Percentiles rank a stretch among this genome's conserved stretches.
These are phyloP conservation scores for Ploceus nigricollis DNA, from an alignment of 2,113 vertebrate genomes.

Conservation along the genomic window DNA sequence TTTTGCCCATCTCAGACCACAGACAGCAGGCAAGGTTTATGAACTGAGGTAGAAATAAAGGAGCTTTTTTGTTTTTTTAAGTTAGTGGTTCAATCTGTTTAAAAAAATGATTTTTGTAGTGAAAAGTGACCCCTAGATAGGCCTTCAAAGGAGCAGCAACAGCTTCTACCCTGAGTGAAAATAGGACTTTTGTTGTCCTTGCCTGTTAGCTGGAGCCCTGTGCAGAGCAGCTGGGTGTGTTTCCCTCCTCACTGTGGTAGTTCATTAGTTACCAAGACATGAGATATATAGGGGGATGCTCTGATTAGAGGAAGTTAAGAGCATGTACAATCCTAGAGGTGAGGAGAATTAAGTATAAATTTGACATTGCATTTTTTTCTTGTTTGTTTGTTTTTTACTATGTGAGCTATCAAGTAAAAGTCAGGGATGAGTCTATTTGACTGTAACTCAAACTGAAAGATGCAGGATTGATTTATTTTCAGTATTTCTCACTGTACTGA, in stretches of 20 bases:
- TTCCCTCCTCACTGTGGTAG: background rate
- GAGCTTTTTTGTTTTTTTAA: background rate
- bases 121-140: background rate
- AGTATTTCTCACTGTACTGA: background rate
- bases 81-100: background rate
- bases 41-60: background rate
- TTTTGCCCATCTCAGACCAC: background rate
- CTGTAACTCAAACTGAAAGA: background rate
- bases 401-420: background rate
- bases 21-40: background rate
- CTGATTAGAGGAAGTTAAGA: background rate
- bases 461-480: background rate
- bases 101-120: background rate
- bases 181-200: background rate
- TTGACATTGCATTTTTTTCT: background rate
- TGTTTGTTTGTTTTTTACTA: background rate
- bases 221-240: background rate
- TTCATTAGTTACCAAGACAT: background rate
- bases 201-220: background rate
- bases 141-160: background rate
- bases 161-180: background rate
- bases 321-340: background rate
- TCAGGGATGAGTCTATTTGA: background rate
- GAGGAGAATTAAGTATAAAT: background rate
- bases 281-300: background rate